Percentiles rank a stretch among this genome's conserved stretches.
phyloP scores from a whole-genome alignment of 2,113 vertebrate species.

The Anolis sagrei region DNA sequence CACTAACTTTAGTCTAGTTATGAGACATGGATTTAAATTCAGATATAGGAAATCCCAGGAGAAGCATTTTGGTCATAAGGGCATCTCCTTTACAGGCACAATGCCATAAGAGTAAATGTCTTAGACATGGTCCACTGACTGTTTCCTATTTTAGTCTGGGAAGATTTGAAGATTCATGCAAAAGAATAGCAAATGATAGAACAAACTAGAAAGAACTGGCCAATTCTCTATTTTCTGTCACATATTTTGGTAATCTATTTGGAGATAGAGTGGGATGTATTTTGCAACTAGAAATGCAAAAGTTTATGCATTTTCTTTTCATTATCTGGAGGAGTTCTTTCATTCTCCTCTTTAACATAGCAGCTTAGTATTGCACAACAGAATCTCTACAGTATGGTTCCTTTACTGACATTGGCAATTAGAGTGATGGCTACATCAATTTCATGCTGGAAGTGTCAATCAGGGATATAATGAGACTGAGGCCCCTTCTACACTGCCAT shows the following conservation, averaged over 20 bases:
- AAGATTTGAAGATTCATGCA: background rate
- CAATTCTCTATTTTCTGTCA: background rate
- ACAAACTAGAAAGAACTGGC: background rate
- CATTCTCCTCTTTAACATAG: no score
- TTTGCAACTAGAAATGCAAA: no score
- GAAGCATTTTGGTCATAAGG: background rate
- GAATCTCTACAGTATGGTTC: no score
- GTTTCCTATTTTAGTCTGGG: background rate
- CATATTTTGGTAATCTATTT: background rate
- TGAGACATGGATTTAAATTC: background rate
- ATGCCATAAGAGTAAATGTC: background rate
- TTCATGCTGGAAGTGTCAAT: no score
- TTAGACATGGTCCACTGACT: background rate
- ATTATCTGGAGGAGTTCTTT: no score
- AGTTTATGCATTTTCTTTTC: no score
- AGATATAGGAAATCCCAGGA: background rate
- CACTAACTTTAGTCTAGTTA: background rate
- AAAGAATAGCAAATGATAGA: background rate
- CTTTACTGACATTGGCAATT: no score
- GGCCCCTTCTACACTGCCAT: no score
- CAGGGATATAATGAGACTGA: no score
- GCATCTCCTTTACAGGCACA: background rate
- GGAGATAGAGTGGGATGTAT: no score
- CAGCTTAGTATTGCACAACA: no score
- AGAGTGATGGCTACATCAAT: no score